These are phyloP conservation scores for Pithys albifrons DNA, from an alignment of 2,113 vertebrate genomes.

Conservation along the genomic window DNA sequence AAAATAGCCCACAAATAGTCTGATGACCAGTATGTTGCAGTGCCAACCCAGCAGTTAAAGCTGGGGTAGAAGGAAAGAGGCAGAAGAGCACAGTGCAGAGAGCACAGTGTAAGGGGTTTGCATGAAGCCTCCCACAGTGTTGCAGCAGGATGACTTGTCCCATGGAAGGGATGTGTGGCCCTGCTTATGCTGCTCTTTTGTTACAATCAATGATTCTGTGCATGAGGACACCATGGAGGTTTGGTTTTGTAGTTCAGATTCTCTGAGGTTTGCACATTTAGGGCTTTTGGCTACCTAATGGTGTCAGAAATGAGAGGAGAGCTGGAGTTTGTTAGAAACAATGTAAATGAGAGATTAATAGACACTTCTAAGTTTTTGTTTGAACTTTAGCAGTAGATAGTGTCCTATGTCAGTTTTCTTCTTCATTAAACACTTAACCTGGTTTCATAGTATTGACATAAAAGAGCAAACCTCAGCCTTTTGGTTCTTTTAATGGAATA, in stretches of 20 bases:
- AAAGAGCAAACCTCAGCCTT: background rate
- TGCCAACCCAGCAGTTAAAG: background rate
- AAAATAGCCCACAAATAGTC: background rate
- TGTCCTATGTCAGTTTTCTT: background rate
- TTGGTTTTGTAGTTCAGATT: background rate
- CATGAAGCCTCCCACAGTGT: background rate
- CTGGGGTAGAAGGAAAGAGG: background rate
- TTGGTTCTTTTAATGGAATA: background rate
- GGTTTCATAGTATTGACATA: background rate
- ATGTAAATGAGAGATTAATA: background rate
- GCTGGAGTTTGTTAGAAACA: background rate
- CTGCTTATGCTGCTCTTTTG: background rate
- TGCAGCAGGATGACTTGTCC: background rate
- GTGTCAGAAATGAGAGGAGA: background rate
- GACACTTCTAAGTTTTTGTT: background rate
- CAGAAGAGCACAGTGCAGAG: background rate
- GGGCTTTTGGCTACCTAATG: background rate
- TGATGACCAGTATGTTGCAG: background rate
- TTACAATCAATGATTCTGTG: background rate
- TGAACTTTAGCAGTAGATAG: background rate
- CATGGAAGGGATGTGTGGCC: background rate
- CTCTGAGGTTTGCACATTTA: background rate
- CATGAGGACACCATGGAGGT: background rate
- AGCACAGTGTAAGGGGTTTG: background rate
- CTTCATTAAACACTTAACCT: background rate